phyloP scores from a whole-genome alignment of 2,113 vertebrate genomes.

The Cyprinodon variegatus region DNA sequence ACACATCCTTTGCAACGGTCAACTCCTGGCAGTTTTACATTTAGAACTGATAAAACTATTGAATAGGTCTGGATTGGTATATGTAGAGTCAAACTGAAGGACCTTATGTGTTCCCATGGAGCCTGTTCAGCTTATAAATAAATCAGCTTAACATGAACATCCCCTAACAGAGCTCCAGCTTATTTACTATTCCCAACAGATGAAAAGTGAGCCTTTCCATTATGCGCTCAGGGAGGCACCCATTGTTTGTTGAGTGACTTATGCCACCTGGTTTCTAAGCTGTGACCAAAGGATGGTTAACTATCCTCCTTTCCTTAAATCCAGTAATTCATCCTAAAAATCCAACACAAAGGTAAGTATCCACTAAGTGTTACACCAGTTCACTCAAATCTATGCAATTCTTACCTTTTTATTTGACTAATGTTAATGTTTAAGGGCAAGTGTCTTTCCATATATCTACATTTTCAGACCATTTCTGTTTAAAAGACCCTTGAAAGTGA shows the following conservation, averaged over 20 bases:
- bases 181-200: slow-evolving; percentile 15
- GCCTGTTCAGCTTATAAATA: slow-evolving; percentile 34
- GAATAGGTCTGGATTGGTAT: slow-evolving; percentile 14
- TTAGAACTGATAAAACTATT: background rate
- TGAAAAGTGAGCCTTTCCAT: background rate
- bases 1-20: background rate
- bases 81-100: slow-evolving; percentile 30
- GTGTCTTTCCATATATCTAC: background rate
- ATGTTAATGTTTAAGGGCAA: background rate
- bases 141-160: slow-evolving; percentile 18
- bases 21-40: background rate
- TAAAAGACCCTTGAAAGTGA: background rate
- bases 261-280: slow-evolving; percentile 27
- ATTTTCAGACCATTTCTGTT: background rate
- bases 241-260: slow-evolving; percentile 55
- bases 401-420: slow-evolving; percentile 20
- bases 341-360: slow-evolving; percentile 24
- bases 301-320: slow-evolving; percentile 17
- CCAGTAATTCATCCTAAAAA: slow-evolving; percentile 28
- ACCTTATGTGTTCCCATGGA: slow-evolving; percentile 38
- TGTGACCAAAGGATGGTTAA: slow-evolving; percentile 11
- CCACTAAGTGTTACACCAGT: background rate
- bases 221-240: slow-evolving; percentile 9
- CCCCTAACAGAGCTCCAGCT: background rate
- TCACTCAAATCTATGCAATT: slow-evolving; percentile 12